Evolutionary conservation across 2,113 vertebrate species (phyloP), one percentile per base, ranked within the genome.

Genomic region (Albula glossodonta): DNA sequence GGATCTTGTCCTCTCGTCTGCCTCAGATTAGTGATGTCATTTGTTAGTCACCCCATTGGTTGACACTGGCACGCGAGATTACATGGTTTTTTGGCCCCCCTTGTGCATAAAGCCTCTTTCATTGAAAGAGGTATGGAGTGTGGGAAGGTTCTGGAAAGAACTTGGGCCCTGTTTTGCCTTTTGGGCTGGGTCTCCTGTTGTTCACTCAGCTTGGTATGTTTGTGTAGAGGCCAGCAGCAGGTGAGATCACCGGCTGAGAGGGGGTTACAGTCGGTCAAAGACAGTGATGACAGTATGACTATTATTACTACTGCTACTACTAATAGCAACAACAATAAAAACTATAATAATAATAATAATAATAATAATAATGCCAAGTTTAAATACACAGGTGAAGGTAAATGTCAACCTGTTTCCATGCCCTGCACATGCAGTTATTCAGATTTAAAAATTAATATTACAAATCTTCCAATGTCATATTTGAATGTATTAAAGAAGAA

Each of bases 31-130:
- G 91, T 90, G 90, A 93, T 89, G 86, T 92, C 92, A 91, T 91
- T 89, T 83, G 31, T 83, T 83, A 83, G 53, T 57, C 81, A 83
- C 53, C 13, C 53, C 56, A 60, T 83, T 83, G 53, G 56, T 83
- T 13, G 81, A 83, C 52, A 81, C 15, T 60, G 19, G 80, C 80
- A 81, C 50, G 25, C 25, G 31, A 83, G 81, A 83, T 83, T 83
- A 94, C 93, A 93, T 93, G 92, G 93, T 94, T 94, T 94, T 94
- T 89, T 91, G 93, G 93, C 88, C 92, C 91, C 88, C 49, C 60
- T 66, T 7, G 86, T 88, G 93, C 92, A 94, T 93, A 95, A 94
- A 94, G 93, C 89, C 92, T 94, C 90, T 94, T 95, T 95, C 94
- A 94, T 91, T 91, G 92, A 91, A 90, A 91, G 89, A 90, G 89